Conservation (phyloP, 2,888 invertebrate genomes). For the Lithodes maja region DNA sequence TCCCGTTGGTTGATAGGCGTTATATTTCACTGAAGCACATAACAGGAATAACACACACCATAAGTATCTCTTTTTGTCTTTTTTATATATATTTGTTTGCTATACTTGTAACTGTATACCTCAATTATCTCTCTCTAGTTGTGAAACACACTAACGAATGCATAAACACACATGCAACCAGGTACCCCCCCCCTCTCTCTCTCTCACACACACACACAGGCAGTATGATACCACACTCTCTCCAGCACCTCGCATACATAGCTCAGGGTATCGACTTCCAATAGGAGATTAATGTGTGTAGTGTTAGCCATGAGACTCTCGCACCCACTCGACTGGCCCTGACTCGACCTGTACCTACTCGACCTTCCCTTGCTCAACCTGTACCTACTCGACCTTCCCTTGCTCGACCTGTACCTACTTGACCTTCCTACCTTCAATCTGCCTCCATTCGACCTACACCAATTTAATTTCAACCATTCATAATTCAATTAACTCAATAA, state of each 20-base stretch:
- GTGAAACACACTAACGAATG: neutral
- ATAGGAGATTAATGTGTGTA: slow-evolving; percentile 43
- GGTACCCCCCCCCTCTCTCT: neutral
- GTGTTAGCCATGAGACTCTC: neutral
- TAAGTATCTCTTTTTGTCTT: too few relatives aligned
- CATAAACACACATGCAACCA: slow-evolving; percentile 3
- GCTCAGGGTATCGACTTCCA: slow-evolving; percentile 40
- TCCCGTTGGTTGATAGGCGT: too few relatives aligned
- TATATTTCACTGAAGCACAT: too few relatives aligned
- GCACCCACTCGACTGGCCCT: neutral
- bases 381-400: neutral
- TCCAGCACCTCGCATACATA: slow-evolving; percentile 12
- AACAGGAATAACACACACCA: too few relatives aligned
- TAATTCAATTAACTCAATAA: too few relatives aligned
- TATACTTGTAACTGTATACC: too few relatives aligned
- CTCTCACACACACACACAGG: slow-evolving; percentile 4
- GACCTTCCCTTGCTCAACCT: slow-evolving; percentile 4
- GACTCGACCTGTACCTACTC: neutral
- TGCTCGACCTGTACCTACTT: too few relatives aligned
- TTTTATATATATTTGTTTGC: too few relatives aligned
- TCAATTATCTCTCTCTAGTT: too few relatives aligned
- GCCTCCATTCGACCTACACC: too few relatives aligned
- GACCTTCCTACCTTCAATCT: too few relatives aligned
- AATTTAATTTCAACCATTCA: too few relatives aligned
- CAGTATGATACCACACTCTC: neutral